A percentile compares a stretch with the other conserved stretches of the same genome.
phyloP scores from a whole-genome alignment of 2,797 vertebrate species.

The Cossypha polioptera region DNA sequence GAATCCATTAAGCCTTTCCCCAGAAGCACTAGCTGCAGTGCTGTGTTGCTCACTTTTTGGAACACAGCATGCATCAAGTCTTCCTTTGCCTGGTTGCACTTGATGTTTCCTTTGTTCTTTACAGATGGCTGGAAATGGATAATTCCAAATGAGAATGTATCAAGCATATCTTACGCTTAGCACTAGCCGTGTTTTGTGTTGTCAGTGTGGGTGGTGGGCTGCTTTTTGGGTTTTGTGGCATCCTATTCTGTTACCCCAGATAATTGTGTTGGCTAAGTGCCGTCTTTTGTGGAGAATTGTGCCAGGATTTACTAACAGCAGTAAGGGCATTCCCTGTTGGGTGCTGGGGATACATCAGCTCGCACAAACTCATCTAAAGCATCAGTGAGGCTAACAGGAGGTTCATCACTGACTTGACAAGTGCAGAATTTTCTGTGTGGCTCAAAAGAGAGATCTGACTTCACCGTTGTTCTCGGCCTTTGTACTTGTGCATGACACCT shows the following conservation, averaged over 20 bases:
- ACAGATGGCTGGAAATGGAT: background rate
- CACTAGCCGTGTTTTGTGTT: background rate
- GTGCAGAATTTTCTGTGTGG: background rate
- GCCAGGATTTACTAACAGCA: background rate
- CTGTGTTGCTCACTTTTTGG: background rate
- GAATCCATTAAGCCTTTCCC: background rate
- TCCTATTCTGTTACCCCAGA: background rate
- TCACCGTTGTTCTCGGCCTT: background rate
- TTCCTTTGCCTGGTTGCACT: background rate
- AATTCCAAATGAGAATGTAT: background rate
- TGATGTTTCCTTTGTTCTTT: background rate
- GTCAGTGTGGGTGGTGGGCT: background rate
- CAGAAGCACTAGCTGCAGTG: background rate
- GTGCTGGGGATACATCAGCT: background rate
- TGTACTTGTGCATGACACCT: background rate
- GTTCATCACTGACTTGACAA: background rate
- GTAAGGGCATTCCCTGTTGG: background rate
- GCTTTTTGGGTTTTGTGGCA: background rate
- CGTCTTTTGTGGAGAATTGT: background rate
- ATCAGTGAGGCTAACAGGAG: background rate
- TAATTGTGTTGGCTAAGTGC: background rate
- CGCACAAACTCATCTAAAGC: background rate
- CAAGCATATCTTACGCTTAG: background rate
- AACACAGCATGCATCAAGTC: rapidly evolving
- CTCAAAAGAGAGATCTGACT: background rate